phyloP scores from a whole-genome alignment of 2,888 invertebrate genomes.

The Volucella bombylans region DNA sequence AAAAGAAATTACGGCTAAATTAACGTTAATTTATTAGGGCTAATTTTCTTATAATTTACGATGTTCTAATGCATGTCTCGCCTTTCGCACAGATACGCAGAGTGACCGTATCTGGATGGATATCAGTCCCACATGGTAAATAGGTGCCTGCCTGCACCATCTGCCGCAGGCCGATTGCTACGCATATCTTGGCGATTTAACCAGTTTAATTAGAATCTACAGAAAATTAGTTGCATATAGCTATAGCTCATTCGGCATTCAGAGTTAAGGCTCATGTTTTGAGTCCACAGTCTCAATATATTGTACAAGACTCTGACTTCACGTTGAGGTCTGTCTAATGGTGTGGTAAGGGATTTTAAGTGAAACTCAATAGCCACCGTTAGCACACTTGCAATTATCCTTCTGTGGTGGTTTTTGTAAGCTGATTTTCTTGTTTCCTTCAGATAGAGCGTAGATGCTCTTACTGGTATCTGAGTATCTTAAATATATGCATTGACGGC shows the following conservation, averaged over 20 bases:
- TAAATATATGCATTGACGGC: no score
- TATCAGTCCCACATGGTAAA: constrained; percentile 45
- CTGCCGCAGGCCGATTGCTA: constrained; percentile 33
- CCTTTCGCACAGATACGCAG: constrained; percentile 48
- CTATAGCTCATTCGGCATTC: constrained; percentile 6
- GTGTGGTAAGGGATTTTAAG: constrained; percentile 45
- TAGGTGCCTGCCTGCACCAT: constrained; percentile 39
- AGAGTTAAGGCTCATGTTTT: background rate
- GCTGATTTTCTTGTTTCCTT: constrained; percentile 15
- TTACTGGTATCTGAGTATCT: no score
- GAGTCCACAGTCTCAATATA: no score
- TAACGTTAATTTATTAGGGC: constrained; percentile 73
- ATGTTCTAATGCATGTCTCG: constrained; percentile 71
- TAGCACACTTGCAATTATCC: constrained; percentile 53
- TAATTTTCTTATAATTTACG: constrained; percentile 73
- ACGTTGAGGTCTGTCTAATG: no score
- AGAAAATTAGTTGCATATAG: constrained; percentile 50
- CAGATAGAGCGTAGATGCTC: constrained; percentile 4
- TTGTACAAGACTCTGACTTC: no score
- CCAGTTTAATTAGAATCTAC: constrained; percentile 59
- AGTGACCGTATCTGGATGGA: constrained; percentile 40
- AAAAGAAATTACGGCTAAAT: constrained; percentile 73
- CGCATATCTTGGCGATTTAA: constrained; percentile 41
- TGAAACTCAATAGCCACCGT: constrained; percentile 70
- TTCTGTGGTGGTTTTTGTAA: constrained; percentile 32